These are phyloP conservation scores for Columbina picui DNA, from an alignment of 2,113 vertebrate species.

Conservation along the genomic window DNA sequence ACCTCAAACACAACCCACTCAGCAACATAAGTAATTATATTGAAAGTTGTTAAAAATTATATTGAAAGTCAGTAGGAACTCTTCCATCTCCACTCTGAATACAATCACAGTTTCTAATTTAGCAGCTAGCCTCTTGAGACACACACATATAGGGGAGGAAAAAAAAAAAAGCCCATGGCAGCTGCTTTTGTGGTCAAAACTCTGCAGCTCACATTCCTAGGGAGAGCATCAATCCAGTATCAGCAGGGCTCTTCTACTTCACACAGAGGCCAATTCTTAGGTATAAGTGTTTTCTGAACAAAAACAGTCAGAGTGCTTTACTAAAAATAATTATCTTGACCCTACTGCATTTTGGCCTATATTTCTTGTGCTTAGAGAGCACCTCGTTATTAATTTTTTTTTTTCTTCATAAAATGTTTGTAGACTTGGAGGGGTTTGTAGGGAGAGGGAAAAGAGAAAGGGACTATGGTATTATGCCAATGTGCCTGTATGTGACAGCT, in stretches of 20 bases:
- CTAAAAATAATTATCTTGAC: neutral
- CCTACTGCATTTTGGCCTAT: neutral
- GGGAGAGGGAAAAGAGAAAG: neutral
- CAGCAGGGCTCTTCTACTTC: slow-evolving; percentile 37
- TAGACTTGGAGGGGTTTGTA: neutral
- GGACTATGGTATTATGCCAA: neutral
- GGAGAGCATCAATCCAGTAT: slow-evolving; percentile 3
- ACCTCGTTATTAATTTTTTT: neutral
- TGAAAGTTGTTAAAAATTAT: neutral
- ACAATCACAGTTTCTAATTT: slow-evolving; percentile 24
- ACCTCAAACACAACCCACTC: neutral
- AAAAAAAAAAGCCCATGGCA: neutral
- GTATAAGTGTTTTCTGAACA: slow-evolving; percentile 9
- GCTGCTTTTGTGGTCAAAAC: neutral
- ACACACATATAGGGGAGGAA: neutral
- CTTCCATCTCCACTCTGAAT: neutral
- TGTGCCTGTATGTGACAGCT: neutral
- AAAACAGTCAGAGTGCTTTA: neutral
- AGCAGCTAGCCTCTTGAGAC: neutral
- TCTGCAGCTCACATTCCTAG: neutral
- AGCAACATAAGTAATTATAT: neutral
- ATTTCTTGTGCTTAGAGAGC: neutral
- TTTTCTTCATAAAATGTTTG: neutral
- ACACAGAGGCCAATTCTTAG: neutral
- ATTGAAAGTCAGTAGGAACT: neutral